A percentile compares a stretch with the other conserved stretches of the same genome.
Evolutionary conservation across 2,113 vertebrate genomes (phyloP).

Genomic region (Microcebus ravelobensis): DNA sequence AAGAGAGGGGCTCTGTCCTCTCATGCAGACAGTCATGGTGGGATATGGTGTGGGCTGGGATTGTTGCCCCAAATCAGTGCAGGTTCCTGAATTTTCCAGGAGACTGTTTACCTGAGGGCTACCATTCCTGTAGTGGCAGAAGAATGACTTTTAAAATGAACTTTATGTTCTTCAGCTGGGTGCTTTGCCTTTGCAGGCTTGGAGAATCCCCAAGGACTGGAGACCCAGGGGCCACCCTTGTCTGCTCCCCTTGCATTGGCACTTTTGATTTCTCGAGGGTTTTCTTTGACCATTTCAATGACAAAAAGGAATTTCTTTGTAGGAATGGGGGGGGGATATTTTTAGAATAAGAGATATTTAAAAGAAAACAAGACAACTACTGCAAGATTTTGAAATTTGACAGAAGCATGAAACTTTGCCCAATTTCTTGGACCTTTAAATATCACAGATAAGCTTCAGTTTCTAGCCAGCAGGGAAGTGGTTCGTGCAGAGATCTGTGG

Average conservation of each 20-base stretch:
- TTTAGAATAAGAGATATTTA: constrained; percentile 56
- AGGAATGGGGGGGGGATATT: neutral
- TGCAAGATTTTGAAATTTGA: constrained; percentile 71
- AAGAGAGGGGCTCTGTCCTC: neutral
- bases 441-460: constrained; percentile 75
- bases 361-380: constrained; percentile 39
- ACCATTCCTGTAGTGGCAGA: neutral
- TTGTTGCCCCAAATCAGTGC: neutral
- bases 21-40: neutral
- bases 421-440: constrained; percentile 65
- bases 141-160: neutral
- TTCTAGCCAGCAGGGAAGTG: constrained; percentile 51
- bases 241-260: neutral
- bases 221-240: rapidly evolving
- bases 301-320: constrained; percentile 50
- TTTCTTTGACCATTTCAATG: constrained; percentile 10
- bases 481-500: constrained; percentile 16
- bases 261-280: neutral
- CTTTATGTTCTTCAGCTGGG: rapidly evolving
- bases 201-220: neutral
- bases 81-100: neutral
- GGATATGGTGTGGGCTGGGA: too few species aligned
- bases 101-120: neutral
- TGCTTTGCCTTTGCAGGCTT: neutral
- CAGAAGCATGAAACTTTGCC: constrained; percentile 70